Conservation (phyloP, 2,113 vertebrate genomes). For the Cochlearius cochlearius region DNA sequence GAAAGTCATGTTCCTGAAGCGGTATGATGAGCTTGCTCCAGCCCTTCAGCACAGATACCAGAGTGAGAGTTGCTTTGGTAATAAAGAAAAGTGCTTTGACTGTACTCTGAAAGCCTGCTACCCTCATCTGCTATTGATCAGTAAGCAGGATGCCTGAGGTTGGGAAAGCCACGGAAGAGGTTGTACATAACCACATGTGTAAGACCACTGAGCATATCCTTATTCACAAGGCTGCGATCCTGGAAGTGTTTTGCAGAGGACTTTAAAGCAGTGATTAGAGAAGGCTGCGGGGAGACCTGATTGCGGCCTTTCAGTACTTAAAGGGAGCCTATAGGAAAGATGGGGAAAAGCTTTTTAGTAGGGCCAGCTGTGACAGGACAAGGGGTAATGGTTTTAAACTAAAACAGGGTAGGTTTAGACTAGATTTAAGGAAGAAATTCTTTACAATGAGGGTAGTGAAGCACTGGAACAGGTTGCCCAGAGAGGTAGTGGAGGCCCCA, state of each 20-base stretch:
- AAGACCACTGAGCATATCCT: not conserved
- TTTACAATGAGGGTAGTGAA: too few species aligned
- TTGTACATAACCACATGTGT: accelerated
- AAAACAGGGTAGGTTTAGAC: too few species aligned
- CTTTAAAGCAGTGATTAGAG: not conserved
- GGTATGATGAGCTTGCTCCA: not conserved
- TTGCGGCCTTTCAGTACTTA: too few species aligned
- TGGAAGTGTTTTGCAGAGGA: not conserved
- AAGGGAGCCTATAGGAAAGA: too few species aligned
- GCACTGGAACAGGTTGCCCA: too few species aligned
- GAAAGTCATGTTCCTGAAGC: not conserved
- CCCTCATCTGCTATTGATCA: not conserved
- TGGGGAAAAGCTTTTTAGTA: too few species aligned
- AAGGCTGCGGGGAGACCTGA: too few species aligned
- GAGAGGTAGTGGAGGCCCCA: too few species aligned
- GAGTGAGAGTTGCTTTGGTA: not conserved
- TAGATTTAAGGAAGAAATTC: too few species aligned
- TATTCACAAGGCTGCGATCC: not conserved
- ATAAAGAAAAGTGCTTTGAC: not conserved
- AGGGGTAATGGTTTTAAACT: too few species aligned
- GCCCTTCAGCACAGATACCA: not conserved
- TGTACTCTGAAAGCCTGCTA: not conserved
- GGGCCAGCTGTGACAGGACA: too few species aligned
- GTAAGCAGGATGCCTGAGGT: not conserved
- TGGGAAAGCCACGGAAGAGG: not conserved